Percentiles rank a stretch among this genome's conserved stretches.
These are phyloP conservation scores for Cavia porcellus DNA, from an alignment of 2,113 vertebrate species.

Conservation along the genomic window DNA sequence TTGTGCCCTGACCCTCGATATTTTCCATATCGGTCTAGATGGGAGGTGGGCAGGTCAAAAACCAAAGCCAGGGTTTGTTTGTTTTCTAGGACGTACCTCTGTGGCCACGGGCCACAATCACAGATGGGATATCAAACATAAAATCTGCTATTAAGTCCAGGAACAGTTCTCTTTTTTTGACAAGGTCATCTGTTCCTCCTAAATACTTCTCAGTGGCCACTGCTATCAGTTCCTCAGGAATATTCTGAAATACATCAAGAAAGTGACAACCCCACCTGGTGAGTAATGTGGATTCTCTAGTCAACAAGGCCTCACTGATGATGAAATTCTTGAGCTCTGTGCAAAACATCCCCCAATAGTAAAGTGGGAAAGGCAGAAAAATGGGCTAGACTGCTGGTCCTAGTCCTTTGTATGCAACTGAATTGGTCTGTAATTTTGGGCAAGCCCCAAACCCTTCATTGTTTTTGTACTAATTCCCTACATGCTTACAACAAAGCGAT, in stretches of 20 bases:
- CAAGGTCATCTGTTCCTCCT: conserved; percentile 44
- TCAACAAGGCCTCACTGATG: not conserved
- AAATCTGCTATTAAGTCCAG: conserved; percentile 61
- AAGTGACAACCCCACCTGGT: accelerated
- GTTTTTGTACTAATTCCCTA: not conserved
- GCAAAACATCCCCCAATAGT: not conserved
- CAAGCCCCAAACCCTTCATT: not conserved
- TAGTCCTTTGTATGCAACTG: not conserved
- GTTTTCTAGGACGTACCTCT: no score
- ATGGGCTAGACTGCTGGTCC: not conserved
- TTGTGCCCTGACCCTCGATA: not conserved
- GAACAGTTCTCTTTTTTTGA: conserved; percentile 64
- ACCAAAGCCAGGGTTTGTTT: no score
- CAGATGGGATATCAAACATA: not conserved
- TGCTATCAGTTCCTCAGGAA: conserved; percentile 43
- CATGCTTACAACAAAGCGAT: conserved; percentile 38
- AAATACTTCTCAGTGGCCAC: conserved; percentile 69
- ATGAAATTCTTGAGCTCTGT: accelerated
- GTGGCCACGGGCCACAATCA: conserved; percentile 50
- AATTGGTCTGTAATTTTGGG: not conserved
- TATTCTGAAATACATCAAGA: not conserved
- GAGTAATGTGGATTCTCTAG: not conserved
- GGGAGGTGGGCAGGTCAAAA: no score
- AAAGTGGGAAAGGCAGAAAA: not conserved
- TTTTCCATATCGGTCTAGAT: not conserved